phyloP scores from a whole-genome alignment of 2,797 vertebrate genomes.

The Pristis pectinata region DNA sequence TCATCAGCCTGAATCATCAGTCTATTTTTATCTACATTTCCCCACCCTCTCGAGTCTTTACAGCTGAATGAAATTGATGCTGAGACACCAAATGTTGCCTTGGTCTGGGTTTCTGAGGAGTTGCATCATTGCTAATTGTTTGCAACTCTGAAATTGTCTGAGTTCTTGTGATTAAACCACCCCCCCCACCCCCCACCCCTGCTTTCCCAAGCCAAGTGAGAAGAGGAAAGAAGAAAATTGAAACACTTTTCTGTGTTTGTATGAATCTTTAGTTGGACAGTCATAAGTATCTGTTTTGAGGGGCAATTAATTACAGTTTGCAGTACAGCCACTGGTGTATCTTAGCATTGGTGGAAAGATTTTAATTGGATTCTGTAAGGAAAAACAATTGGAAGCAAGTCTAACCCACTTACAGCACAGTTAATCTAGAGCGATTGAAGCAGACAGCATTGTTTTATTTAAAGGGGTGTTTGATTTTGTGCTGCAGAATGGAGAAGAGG shows the following conservation, averaged over 20 bases:
- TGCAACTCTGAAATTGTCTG: background rate
- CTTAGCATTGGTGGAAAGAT: background rate
- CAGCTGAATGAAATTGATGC: no score
- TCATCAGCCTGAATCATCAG: no score
- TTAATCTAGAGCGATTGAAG: background rate
- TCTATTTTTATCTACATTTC: no score
- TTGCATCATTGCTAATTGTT: no score
- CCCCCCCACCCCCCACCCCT: no score
- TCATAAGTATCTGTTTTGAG: background rate
- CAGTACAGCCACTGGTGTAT: background rate
- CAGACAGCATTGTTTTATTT: background rate
- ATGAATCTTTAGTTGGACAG: background rate
- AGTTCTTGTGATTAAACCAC: background rate
- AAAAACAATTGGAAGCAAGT: background rate
- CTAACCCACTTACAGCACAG: background rate
- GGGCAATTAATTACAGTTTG: background rate
- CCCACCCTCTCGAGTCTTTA: no score
- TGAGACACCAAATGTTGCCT: no score
- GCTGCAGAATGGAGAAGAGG: background rate
- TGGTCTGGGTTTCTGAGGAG: no score
- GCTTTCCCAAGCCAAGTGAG: background rate
- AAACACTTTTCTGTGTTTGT: background rate
- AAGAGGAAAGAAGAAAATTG: slow-evolving; percentile 28
- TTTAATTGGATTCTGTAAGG: background rate
- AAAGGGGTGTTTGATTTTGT: background rate